Percentiles rank a stretch among this genome's conserved stretches.
phyloP scores from a whole-genome alignment of 2,113 vertebrate genomes.

The Calyptommatus sinebrachiatus region DNA sequence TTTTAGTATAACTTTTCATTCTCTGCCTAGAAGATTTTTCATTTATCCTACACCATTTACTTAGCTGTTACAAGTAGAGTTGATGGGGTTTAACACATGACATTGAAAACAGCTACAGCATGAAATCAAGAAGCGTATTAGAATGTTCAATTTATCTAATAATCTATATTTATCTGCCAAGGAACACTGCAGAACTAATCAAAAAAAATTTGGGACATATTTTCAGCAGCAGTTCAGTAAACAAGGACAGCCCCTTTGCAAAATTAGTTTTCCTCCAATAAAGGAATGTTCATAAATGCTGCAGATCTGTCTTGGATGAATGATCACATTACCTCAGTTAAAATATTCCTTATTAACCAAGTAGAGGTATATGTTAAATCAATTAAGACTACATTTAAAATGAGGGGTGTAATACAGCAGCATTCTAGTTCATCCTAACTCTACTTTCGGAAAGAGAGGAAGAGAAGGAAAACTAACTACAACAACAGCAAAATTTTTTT shows the following conservation, averaged over 20 bases:
- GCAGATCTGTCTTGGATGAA: slow-evolving; percentile 67
- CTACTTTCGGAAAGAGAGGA: slow-evolving; percentile 50
- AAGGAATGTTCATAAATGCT: slow-evolving; percentile 57
- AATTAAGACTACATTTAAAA: slow-evolving; percentile 77
- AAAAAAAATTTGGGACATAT: slow-evolving; percentile 65
- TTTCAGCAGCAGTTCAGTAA: slow-evolving; percentile 61
- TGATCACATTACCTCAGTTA: slow-evolving; percentile 65
- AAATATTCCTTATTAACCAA: slow-evolving; percentile 69
- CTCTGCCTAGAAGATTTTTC: slow-evolving; percentile 1
- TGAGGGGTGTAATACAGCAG: slow-evolving; percentile 69
- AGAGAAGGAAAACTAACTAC: background rate
- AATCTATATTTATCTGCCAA: slow-evolving; percentile 50
- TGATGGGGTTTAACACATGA: slow-evolving; percentile 18
- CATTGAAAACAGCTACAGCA: slow-evolving; percentile 18
- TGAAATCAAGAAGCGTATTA: slow-evolving; percentile 41
- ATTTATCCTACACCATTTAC: slow-evolving; percentile 2
- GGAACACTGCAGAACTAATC: slow-evolving; percentile 65
- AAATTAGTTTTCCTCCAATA: slow-evolving; percentile 68
- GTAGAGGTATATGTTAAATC: slow-evolving; percentile 71
- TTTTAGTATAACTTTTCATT: slow-evolving; percentile 17
- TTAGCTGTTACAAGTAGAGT: slow-evolving; percentile 8
- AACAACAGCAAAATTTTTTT: too few species aligned
- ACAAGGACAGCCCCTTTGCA: slow-evolving; percentile 63
- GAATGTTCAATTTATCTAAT: slow-evolving; percentile 43
- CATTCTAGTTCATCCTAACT: slow-evolving; percentile 71